Evolutionary conservation across 1,140 invertebrate genomes (phyloP).

Genomic region (Vollenhovia emeryi): DNA sequence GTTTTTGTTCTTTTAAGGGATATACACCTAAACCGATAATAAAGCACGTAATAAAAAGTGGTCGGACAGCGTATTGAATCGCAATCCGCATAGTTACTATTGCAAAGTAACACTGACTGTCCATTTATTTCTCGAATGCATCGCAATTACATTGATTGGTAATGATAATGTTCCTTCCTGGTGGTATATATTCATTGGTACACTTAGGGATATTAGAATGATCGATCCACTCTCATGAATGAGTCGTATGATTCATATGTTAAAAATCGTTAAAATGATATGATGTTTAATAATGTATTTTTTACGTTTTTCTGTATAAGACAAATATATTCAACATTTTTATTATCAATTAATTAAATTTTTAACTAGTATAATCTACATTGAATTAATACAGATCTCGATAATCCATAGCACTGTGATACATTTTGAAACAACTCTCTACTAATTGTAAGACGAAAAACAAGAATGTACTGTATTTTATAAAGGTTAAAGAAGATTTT

Average conservation of each 20-base stretch:
- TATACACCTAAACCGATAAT: background rate
- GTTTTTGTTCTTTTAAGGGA: background rate
- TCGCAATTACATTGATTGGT: background rate
- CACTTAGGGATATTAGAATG: background rate
- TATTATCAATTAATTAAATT: too few species aligned
- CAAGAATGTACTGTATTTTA: too few species aligned
- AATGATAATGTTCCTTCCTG: background rate
- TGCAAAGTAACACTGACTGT: background rate
- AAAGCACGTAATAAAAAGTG: background rate
- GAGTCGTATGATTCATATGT: background rate
- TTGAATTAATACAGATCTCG: too few species aligned
- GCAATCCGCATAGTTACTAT: background rate
- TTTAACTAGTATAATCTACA: too few species aligned
- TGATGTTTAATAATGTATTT: background rate
- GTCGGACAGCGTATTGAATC: background rate
- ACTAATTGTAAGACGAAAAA: too few species aligned
- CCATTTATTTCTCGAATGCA: background rate
- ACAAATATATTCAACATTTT: background rate
- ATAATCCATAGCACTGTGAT: too few species aligned
- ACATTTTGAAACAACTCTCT: too few species aligned
- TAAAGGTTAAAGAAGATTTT: too few species aligned
- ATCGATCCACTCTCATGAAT: background rate
- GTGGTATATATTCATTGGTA: background rate
- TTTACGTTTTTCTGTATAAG: background rate
- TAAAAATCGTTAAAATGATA: background rate